Conservation (phyloP, 2,888 invertebrate genomes). For the Cheilosia soror region DNA sequence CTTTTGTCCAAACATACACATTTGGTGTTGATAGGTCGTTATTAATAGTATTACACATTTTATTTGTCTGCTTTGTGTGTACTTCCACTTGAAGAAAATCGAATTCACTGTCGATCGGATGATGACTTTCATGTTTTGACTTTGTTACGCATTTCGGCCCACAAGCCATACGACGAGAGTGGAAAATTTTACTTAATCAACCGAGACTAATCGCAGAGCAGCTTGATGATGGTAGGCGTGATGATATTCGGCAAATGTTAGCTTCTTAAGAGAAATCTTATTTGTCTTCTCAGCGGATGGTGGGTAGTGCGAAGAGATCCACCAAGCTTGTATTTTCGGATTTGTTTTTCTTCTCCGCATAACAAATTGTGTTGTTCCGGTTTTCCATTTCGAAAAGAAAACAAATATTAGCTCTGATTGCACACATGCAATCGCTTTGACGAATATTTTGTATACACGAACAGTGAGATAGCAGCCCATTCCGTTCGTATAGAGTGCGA, state of each 20-base stretch:
- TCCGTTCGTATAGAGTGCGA: neutral
- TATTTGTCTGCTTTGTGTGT: conserved; percentile 17
- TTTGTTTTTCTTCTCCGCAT: neutral
- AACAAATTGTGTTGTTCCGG: conserved; percentile 13
- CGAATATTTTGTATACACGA: neutral
- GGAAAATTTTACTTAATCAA: conserved; percentile 57
- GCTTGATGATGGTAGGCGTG: conserved; percentile 20
- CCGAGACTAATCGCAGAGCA: conserved; percentile 8
- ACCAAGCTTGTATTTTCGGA: conserved; percentile 1
- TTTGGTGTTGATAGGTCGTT: conserved; percentile 39
- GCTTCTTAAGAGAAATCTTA: conserved; percentile 4
- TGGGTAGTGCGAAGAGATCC: conserved; percentile 4
- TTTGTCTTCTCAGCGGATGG: neutral
- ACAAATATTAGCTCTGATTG: conserved; percentile 31
- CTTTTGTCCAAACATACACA: conserved; percentile 31
- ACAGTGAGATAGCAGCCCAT: neutral
- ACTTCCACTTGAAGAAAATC: conserved; percentile 14
- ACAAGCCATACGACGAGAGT: conserved; percentile 42
- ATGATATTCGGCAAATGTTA: neutral
- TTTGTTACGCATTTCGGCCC: conserved; percentile 36
- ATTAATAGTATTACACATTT: conserved; percentile 50
- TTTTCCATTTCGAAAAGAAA: conserved; percentile 18
- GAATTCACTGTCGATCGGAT: conserved; percentile 14
- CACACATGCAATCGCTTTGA: neutral
- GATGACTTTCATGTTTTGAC: conserved; percentile 32